Conservation (phyloP, 2,113 vertebrate genomes). For the Saccopteryx leptura region DNA sequence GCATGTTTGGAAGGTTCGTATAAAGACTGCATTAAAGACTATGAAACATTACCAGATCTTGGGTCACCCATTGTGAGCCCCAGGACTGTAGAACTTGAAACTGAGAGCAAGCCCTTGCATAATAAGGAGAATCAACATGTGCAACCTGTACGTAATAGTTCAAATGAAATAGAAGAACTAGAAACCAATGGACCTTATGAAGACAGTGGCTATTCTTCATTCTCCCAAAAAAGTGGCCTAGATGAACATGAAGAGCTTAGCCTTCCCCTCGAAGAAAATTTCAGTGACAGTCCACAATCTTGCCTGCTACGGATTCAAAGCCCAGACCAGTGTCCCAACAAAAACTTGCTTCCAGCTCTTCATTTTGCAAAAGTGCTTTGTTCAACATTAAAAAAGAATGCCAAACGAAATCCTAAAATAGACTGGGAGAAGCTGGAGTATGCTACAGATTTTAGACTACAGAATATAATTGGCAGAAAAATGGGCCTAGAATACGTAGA, state of each 20-base stretch:
- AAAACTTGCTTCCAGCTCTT: constrained; percentile 90
- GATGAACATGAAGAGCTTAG: constrained; percentile 84
- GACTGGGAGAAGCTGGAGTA: constrained; percentile 90
- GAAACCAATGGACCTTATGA: constrained; percentile 82
- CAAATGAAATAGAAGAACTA: constrained; percentile 80
- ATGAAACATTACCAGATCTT: constrained; percentile 68
- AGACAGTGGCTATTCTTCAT: constrained; percentile 91
- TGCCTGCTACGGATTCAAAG: constrained; percentile 78
- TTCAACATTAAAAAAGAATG: constrained; percentile 90
- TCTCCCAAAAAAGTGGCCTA: constrained; percentile 78
- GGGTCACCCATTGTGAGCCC: constrained; percentile 70
- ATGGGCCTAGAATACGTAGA: constrained; percentile 95
- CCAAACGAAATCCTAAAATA: constrained; percentile 90
- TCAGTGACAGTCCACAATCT: constrained; percentile 81
- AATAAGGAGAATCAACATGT: constrained; percentile 90
- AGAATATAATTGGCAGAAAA: constrained; percentile 94
- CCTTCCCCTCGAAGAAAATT: constrained; percentile 82
- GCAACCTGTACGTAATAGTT: constrained; percentile 62
- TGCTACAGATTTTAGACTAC: constrained; percentile 87
- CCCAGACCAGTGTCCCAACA: constrained; percentile 79
- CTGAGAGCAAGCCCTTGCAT: constrained; percentile 82
- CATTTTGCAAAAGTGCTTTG: constrained; percentile 93
- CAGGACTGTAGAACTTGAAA: constrained; percentile 70
- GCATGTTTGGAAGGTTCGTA: constrained; percentile 75
- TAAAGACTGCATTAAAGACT: constrained; percentile 83